A percentile compares a stretch with the other conserved stretches of the same genome.
These are phyloP conservation scores for Mola mola DNA, from an alignment of 2,113 vertebrate species.

Conservation along the genomic window DNA sequence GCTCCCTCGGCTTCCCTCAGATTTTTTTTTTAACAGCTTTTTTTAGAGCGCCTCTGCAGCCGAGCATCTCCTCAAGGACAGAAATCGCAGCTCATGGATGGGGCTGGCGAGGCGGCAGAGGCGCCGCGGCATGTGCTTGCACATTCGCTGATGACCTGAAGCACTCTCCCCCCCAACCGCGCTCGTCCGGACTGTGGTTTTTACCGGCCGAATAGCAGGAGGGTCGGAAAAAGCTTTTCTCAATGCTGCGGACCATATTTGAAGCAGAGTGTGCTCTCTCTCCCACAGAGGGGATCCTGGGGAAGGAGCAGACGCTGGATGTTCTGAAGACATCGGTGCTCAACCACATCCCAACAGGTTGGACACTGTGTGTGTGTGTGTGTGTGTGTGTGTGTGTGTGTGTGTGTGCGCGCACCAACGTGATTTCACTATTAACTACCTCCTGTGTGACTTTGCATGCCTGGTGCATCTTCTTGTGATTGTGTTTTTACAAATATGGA, in stretches of 20 bases:
- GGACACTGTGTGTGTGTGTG: slow-evolving; percentile 36
- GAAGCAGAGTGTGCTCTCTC: slow-evolving; percentile 78
- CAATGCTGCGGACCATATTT: slow-evolving; percentile 82
- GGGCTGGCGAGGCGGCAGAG: slow-evolving; percentile 23
- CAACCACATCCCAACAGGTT: slow-evolving; percentile 84
- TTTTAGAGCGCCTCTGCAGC: slow-evolving; percentile 23
- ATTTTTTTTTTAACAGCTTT: slow-evolving; percentile 4
- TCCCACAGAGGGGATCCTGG: slow-evolving; percentile 80
- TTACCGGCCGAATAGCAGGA: slow-evolving; percentile 33
- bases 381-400: slow-evolving; percentile 16
- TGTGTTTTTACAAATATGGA: not conserved
- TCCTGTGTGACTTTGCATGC: slow-evolving; percentile 59
- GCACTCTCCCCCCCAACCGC: not conserved
- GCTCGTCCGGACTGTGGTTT: slow-evolving; percentile 13
- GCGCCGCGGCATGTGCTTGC: slow-evolving; percentile 20
- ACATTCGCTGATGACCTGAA: slow-evolving; percentile 59
- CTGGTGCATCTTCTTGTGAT: not conserved
- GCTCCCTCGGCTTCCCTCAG: slow-evolving; percentile 39
- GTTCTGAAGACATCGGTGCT: slow-evolving; percentile 81
- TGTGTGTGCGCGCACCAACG: slow-evolving; percentile 27
- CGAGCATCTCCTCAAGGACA: not conserved
- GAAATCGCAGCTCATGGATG: slow-evolving; percentile 17
- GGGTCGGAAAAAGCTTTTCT: slow-evolving; percentile 36
- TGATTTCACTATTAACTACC: slow-evolving; percentile 65
- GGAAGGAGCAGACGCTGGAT: slow-evolving; percentile 80